These are phyloP conservation scores for Drosophila bipectinata DNA, from an alignment of 1,140 invertebrate genomes.

Conservation along the genomic window DNA sequence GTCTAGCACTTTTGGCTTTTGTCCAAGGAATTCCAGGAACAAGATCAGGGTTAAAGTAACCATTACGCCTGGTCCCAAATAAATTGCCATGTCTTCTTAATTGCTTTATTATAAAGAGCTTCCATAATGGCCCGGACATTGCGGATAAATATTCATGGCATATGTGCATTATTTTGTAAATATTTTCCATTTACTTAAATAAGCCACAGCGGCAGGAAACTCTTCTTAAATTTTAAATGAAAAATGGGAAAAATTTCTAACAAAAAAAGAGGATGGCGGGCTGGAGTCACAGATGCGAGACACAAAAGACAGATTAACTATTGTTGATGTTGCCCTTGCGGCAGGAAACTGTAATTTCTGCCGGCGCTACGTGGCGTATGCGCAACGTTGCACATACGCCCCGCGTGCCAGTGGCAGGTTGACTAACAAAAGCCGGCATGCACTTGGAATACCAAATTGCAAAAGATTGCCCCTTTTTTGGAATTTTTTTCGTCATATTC, in stretches of 20 bases:
- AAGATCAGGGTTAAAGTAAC: slow-evolving; percentile 20
- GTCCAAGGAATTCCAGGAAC: slow-evolving; percentile 1
- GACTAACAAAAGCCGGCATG: slow-evolving; percentile 36
- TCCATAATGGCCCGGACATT: not conserved
- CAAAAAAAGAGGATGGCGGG: not conserved
- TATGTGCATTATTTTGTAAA: slow-evolving; percentile 14
- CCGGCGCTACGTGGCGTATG: slow-evolving; percentile 42
- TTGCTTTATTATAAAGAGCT: slow-evolving; percentile 21
- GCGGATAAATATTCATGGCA: slow-evolving; percentile 21
- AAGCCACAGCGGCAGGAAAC: slow-evolving; percentile 2
- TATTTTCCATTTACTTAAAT: slow-evolving; percentile 14
- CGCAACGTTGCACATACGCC: slow-evolving; percentile 58
- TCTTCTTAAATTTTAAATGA: slow-evolving; percentile 5
- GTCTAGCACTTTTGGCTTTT: not conserved
- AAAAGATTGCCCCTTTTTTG: slow-evolving; percentile 9
- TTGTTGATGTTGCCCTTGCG: slow-evolving; percentile 53
- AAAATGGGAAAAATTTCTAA: slow-evolving; percentile 14
- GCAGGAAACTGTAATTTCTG: slow-evolving; percentile 61
- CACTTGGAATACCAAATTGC: slow-evolving; percentile 29
- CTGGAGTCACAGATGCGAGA: slow-evolving; percentile 21
- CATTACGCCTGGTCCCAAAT: slow-evolving; percentile 25
- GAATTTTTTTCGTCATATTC: slow-evolving; percentile 11
- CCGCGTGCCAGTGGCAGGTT: slow-evolving; percentile 5
- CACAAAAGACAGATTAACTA: slow-evolving; percentile 72
- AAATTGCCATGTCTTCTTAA: slow-evolving; percentile 35